Evolutionary conservation across 2,888 invertebrate species (phyloP), one percentile per base, ranked within the genome.

Genomic region (Aleiodes alternator): DNA sequence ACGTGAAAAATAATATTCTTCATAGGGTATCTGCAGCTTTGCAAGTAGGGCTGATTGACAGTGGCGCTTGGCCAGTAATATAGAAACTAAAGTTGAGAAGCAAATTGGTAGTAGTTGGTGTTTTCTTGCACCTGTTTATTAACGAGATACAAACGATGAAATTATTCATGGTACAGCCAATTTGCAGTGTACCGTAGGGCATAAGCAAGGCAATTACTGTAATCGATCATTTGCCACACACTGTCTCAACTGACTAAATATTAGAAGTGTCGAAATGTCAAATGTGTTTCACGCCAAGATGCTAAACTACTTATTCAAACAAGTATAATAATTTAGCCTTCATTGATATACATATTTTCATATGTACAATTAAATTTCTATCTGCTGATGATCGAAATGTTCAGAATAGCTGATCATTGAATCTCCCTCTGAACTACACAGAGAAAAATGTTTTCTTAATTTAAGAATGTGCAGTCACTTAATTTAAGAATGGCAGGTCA

Each of bases 211-310:
- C 66, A 66, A 66, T 73, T 56, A 73, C 66, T 29, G 53, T 68
- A 73, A 73, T 73, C 66, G 66, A 73, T 73, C 66, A 68, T 73
- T 34, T 43, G 78, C 77, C 76, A 78, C 70, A 31, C 53, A 77
- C 77, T 76, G 34, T 69, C 59, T 79, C 79, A 80, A 80, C 80
- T 77, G 79, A 76, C 78, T 71, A 72, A 77, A 74, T 64, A 64
- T 64, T 38, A 64, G 16, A 61, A 16, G 64, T 64, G 64, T 48
- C 43, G 43, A 64, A 64, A 64, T 64, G 64, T 64, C 64, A 64
- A 64, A 64, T 48, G 23, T 38, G 8, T 43, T 64, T 64, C 43
- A 64, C 64, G 23, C 64, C 43, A 38, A n/a, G 23, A 16, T 48
- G 64, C 48, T 43, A 5, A 64, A 64, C 14, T 9, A n/a, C 23